Conservation (phyloP, 2,888 invertebrate genomes). For the Morpho deidamia region DNA sequence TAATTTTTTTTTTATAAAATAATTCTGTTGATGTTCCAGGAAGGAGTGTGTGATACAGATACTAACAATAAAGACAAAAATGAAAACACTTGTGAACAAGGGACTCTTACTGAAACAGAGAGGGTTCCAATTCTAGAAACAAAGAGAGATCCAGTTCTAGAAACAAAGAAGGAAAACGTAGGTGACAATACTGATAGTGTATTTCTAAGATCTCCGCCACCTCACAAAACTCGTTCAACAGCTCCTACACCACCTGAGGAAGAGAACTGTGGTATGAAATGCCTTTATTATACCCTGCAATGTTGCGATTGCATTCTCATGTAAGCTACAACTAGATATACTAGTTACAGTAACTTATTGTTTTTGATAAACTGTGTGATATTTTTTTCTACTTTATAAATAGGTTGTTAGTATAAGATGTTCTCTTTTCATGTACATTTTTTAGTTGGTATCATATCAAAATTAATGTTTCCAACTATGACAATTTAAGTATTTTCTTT, state of each 20-base stretch:
- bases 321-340: conserved; percentile 38
- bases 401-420: no score
- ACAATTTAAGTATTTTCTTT: no score
- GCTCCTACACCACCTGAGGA: conserved; percentile 57
- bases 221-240: conserved; percentile 43
- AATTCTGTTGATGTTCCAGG: conserved; percentile 36
- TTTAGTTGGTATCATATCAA: no score
- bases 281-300: conserved; percentile 80
- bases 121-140: conserved; percentile 16
- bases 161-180: conserved; percentile 37
- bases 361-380: no score
- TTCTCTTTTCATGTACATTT: no score
- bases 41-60: conserved; percentile 46
- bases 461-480: no score
- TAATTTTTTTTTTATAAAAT: no score
- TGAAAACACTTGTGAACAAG: conserved; percentile 23
- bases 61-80: conserved; percentile 35
- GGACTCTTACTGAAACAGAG: no score
- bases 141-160: conserved; percentile 28
- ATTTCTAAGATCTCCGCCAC: conserved; percentile 43
- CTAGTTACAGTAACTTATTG: no score
- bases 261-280: conserved; percentile 79
- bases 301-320: conserved; percentile 81
- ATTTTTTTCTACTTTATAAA: no score
- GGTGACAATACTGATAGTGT: conserved; percentile 63